These are phyloP conservation scores for Corbicula japonica DNA, from an alignment of 2,888 invertebrate species.

Conservation along the genomic window DNA sequence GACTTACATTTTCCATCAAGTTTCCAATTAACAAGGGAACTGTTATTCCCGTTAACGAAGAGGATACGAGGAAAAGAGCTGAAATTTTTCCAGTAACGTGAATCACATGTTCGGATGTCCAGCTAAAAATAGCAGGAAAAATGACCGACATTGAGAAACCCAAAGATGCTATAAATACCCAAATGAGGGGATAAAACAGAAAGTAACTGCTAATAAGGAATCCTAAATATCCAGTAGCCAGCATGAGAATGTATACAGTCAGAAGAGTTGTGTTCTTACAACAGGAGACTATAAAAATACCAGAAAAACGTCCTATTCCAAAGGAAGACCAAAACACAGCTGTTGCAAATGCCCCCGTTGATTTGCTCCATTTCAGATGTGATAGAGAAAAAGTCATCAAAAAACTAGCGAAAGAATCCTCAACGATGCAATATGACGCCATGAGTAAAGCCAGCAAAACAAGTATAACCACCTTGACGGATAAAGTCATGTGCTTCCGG, in stretches of 20 bases:
- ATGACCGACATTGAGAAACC: conserved; percentile 86
- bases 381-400: conserved; percentile 62
- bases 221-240: conserved; percentile 55
- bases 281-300: conserved; percentile 76
- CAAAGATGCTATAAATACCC: conserved; percentile 83
- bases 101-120: conserved; percentile 85
- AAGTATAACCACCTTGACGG: conserved; percentile 27
- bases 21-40: conserved; percentile 83
- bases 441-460: conserved; percentile 39
- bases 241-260: conserved; percentile 73
- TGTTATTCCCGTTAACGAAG: conserved; percentile 85
- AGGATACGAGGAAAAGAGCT: conserved; percentile 84
- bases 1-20: conserved; percentile 65
- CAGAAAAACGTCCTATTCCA: conserved; percentile 55
- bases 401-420: conserved; percentile 53
- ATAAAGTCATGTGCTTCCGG: conserved; percentile 7
- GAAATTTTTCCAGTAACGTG: conserved; percentile 85
- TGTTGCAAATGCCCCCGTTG: conserved; percentile 46
- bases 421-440: conserved; percentile 74
- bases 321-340: conserved; percentile 53
- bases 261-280: conserved; percentile 84
- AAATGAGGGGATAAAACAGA: conserved; percentile 66
- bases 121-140: conserved; percentile 86
- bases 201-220: conserved; percentile 55
- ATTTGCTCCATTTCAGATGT: conserved; percentile 54